A percentile compares a stretch with the other conserved stretches of the same genome.
These are phyloP conservation scores for Phalacrocorax pelagicus DNA, from an alignment of 2,113 vertebrate genomes.

Conservation along the genomic window DNA sequence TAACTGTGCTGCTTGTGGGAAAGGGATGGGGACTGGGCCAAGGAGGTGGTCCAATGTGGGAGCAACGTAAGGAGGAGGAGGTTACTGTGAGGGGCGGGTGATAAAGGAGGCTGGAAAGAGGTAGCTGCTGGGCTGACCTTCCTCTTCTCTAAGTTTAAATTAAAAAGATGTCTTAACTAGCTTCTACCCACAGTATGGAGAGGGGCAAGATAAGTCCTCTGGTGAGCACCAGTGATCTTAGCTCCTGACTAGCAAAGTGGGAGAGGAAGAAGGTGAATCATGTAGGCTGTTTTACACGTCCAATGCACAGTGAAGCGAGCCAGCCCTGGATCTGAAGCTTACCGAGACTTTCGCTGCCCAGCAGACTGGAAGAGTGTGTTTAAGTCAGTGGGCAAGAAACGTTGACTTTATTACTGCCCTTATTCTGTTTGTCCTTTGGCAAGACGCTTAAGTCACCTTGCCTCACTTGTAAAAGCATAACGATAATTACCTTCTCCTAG, in stretches of 20 bases:
- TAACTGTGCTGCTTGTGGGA: not conserved
- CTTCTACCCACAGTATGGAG: not conserved
- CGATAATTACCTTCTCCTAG: not conserved
- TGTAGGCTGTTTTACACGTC: accelerated
- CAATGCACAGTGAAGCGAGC: accelerated
- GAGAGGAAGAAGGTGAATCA: not conserved
- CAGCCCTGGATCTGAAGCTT: not conserved
- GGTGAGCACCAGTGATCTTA: not conserved
- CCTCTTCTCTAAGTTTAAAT: not conserved
- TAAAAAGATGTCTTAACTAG: not conserved
- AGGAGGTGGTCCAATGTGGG: not conserved
- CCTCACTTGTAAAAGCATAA: not conserved
- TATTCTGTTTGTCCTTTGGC: not conserved
- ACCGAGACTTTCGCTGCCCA: accelerated
- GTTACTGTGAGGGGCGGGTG: not conserved
- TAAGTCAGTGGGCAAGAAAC: not conserved
- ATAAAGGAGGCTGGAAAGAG: not conserved
- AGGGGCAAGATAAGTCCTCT: not conserved
- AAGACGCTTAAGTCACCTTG: not conserved
- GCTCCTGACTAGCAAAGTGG: not conserved
- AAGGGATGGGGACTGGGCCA: not conserved
- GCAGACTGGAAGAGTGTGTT: not conserved
- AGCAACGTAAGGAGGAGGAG: not conserved
- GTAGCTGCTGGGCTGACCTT: not conserved
- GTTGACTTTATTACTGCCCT: accelerated